Evolutionary conservation across 2,113 vertebrate genomes (phyloP).

Genomic region (Rhinoptilus africanus): DNA sequence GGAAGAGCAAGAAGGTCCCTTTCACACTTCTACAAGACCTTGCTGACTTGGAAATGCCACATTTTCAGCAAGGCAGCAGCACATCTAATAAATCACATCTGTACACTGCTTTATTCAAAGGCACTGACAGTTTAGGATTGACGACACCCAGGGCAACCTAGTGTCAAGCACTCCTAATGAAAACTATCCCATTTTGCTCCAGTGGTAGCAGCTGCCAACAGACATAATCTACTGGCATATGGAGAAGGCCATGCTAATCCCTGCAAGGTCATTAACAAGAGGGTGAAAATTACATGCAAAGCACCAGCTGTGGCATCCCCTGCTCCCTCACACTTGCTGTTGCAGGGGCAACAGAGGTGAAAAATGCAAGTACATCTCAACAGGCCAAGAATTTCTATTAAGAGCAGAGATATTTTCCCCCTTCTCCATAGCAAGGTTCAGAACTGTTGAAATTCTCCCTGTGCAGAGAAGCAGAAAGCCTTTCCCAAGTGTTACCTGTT

Average conservation of each 20-base stretch:
- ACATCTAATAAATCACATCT: constrained; percentile 68
- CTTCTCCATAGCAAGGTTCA: not conserved
- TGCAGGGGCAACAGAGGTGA: constrained; percentile 52
- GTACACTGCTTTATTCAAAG: constrained; percentile 58
- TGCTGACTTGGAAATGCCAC: constrained; percentile 21
- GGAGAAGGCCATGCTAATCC: constrained; percentile 73
- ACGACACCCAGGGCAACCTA: constrained; percentile 69
- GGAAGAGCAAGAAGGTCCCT: not conserved
- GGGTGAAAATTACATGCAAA: constrained; percentile 69
- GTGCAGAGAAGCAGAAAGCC: not conserved
- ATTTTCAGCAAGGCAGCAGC: constrained; percentile 49
- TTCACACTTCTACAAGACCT: constrained; percentile 44
- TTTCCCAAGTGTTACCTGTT: not conserved
- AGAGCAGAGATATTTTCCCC: not conserved
- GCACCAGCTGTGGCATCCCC: constrained; percentile 68
- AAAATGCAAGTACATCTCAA: not conserved
- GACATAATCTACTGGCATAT: constrained; percentile 73
- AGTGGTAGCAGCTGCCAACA: constrained; percentile 70
- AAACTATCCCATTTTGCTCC: constrained; percentile 71
- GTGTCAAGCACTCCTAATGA: constrained; percentile 75
- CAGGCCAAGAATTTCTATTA: not conserved
- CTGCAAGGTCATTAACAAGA: constrained; percentile 75
- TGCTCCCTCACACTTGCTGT: constrained; percentile 37
- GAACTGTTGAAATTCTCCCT: not conserved
- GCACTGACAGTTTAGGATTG: constrained; percentile 74